A percentile compares a stretch with the other conserved stretches of the same genome.
Evolutionary conservation across 2,888 invertebrate species (phyloP).

Genomic region (Drosophila picticornis): DNA sequence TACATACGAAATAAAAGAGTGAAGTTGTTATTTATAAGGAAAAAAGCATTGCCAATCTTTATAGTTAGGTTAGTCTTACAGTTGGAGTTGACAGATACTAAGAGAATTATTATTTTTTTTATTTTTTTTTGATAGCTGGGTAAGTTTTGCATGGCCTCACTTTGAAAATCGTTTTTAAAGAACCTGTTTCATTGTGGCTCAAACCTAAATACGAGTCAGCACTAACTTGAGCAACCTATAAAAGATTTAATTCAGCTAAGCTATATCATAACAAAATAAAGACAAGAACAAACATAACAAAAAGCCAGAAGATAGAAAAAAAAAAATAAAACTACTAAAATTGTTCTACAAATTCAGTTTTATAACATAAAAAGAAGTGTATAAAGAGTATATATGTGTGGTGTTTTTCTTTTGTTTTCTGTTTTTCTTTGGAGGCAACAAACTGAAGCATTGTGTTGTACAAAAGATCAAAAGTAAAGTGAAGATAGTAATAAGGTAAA

Average conservation of each 20-base stretch:
- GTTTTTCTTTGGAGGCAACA: constrained; percentile 6
- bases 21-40: constrained; percentile 36
- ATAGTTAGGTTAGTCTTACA: constrained; percentile 21
- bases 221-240: constrained; percentile 38
- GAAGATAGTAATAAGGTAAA: constrained; percentile 24
- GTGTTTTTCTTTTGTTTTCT: background rate
- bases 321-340: constrained; percentile 3
- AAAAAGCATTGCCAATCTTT: constrained; percentile 56
- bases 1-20: constrained; percentile 55
- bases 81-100: constrained; percentile 40
- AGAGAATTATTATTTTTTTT: background rate
- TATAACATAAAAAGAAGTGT: constrained; percentile 12
- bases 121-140: background rate
- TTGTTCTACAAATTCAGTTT: constrained; percentile 23
- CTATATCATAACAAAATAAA: background rate
- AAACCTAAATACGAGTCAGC: constrained; percentile 27
- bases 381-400: constrained; percentile 5
- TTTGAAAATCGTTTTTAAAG: constrained; percentile 6
- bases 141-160: constrained; percentile 20
- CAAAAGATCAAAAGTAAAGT: constrained; percentile 30
- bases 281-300: background rate
- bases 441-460: constrained; percentile 56
- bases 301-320: constrained; percentile 16
- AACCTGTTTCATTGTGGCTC: constrained; percentile 12
- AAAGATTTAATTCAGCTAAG: constrained; percentile 20